phyloP scores from a whole-genome alignment of 2,113 vertebrate genomes.

The Neogobius melanostomus region DNA sequence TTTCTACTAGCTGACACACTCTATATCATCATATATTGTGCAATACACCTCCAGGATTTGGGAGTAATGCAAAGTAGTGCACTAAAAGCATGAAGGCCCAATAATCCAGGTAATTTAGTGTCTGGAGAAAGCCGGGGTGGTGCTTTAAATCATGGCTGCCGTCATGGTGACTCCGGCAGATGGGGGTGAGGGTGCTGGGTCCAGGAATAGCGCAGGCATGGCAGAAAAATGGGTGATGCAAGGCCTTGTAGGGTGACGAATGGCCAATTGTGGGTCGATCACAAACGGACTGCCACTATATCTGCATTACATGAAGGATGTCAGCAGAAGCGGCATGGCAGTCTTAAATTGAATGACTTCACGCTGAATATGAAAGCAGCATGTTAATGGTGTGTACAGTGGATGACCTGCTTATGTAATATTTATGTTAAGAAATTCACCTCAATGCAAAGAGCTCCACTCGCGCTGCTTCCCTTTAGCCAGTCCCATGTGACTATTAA shows the following conservation, averaged over 20 bases:
- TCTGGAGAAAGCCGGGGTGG: conserved; percentile 52
- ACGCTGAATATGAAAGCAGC: conserved; percentile 18
- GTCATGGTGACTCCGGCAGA: conserved; percentile 66
- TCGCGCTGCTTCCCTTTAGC: conserved; percentile 17
- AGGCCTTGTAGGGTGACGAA: conserved; percentile 60
- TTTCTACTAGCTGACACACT: conserved; percentile 58
- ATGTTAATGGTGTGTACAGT: conserved; percentile 30
- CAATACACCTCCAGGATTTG: conserved; percentile 48
- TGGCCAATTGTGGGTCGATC: conserved; percentile 54
- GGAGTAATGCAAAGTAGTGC: conserved; percentile 68
- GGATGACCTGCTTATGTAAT: conserved; percentile 39
- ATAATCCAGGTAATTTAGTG: conserved; percentile 77
- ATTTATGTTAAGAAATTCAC: conserved; percentile 41
- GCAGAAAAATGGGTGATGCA: conserved; percentile 57
- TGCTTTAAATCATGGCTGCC: conserved; percentile 72
- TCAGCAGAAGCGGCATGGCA: conserved; percentile 39
- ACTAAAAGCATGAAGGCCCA: conserved; percentile 68
- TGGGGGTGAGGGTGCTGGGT: conserved; percentile 59
- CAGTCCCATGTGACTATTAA: conserved; percentile 48
- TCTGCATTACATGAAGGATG: conserved; percentile 40
- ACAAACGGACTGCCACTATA: conserved; percentile 41
- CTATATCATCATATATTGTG: conserved; percentile 65
- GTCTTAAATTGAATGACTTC: conserved; percentile 12
- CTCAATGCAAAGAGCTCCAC: conserved; percentile 28
- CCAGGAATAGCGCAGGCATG: conserved; percentile 69